Evolutionary conservation across 1,140 invertebrate species (phyloP), one percentile per base, ranked within the genome.

Genomic region (Centruroides sculpturatus): DNA sequence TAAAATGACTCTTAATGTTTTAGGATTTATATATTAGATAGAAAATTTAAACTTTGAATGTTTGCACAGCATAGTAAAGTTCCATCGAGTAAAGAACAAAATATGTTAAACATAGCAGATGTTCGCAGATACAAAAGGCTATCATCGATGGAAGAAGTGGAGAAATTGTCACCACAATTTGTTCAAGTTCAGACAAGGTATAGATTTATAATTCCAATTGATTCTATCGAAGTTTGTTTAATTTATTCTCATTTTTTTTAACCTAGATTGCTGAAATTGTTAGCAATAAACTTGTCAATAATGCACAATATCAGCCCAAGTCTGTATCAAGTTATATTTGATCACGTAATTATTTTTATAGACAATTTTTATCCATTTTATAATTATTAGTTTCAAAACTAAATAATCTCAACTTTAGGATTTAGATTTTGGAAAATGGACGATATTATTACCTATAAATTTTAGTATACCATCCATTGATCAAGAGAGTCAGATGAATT

Each of bases 381-480:
- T 23, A 23, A 13, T n/a, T 13, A 11, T 51, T 51, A 8, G 5
- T 10, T n/a, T 51, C 3, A 4, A 51, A 34, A 51, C 6, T 11
- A 56, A 56, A 55, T 34, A 9, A 48, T 34, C 34, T 9, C 10
- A n/a, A 9, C 57, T 65, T 23, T 56, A 74, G 72, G 69, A 63
- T 52, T 58, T 73, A 59, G 72, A 73, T 59, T 67, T 70, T 52
- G 66, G 57, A 34, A 68, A 72, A 52, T 73, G 66, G 64, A 67
- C 72, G 8, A 65, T 69, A 23, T 61, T 74, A 11, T 55, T 74
- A 6, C 61, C 63, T 9, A 50, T 73, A 12, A 69, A 66, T 11
- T 75, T 75, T 59, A 68, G 68, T 53, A 71, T 68, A 3, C 73
- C 73, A 9, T 70, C 71, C 7, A 55, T 72, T 11, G 72, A 75